Percentiles rank a stretch among this genome's conserved stretches.
Conservation (phyloP, 2,113 vertebrate genomes). For the Hoplias malabaricus region DNA sequence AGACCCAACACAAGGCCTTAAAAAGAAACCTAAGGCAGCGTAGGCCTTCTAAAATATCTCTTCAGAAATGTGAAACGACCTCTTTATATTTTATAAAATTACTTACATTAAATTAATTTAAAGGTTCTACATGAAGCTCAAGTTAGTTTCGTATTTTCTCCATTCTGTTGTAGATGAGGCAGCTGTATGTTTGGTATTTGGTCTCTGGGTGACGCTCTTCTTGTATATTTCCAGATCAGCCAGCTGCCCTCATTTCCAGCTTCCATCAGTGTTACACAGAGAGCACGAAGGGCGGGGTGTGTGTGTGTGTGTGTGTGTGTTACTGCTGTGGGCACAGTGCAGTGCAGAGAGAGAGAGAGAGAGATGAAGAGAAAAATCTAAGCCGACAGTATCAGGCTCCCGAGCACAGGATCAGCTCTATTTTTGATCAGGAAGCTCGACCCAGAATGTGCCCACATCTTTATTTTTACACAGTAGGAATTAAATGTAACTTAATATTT, state of each 20-base stretch:
- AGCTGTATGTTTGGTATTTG: slow-evolving; percentile 12
- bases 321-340: not conserved
- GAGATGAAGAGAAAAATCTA: slow-evolving; percentile 27
- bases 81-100: too few relatives aligned
- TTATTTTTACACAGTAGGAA: not conserved
- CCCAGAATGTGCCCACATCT: not conserved
- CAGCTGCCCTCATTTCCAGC: slow-evolving; percentile 24
- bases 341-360: slow-evolving; percentile 10
- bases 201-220: slow-evolving; percentile 38
- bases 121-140: too few relatives aligned
- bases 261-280: slow-evolving; percentile 21
- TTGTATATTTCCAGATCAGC: not conserved
- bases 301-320: not conserved
- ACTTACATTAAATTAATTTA: too few relatives aligned
- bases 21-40: too few relatives aligned
- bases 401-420: slow-evolving; percentile 1
- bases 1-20: too few relatives aligned
- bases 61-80: too few relatives aligned
- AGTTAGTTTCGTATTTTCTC: too few relatives aligned
- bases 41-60: too few relatives aligned
- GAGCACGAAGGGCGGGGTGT: slow-evolving; percentile 11
- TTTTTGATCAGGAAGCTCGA: not conserved
- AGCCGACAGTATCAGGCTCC: slow-evolving; percentile 32
- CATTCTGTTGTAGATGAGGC: too few relatives aligned
- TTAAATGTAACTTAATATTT: not conserved